Evolutionary conservation across 1,140 invertebrate species (phyloP).

Genomic region (Nephotettix cincticeps): DNA sequence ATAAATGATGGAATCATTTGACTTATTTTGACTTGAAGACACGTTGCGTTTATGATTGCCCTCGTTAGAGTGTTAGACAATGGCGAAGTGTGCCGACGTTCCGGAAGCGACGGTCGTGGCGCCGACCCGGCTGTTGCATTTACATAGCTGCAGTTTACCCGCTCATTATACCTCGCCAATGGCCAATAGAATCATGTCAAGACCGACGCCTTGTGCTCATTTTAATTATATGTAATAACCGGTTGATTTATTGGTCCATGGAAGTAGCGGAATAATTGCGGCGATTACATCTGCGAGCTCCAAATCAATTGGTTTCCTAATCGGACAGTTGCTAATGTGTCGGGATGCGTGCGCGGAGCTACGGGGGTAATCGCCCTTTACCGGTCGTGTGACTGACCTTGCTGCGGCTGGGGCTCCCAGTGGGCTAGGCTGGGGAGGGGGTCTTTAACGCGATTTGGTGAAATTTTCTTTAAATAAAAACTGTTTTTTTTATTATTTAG

Average conservation of each 20-base stretch:
- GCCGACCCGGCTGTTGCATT: background rate
- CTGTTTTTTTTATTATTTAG: no score
- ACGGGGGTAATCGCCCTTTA: no score
- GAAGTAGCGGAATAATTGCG: background rate
- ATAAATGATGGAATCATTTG: no score
- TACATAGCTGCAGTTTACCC: conserved; percentile 4
- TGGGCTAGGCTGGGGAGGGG: no score
- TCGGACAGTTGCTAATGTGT: conserved; percentile 1
- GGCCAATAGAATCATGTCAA: conserved; percentile 12
- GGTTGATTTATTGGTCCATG: background rate
- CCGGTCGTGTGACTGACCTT: no score
- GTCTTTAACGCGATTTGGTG: no score
- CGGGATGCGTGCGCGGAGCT: no score
- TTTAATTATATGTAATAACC: conserved; percentile 16
- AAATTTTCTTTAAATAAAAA: no score
- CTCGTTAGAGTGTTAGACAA: background rate
- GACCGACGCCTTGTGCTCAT: conserved; percentile 6
- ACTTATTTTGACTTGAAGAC: no score
- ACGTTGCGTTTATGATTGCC: no score
- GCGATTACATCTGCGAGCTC: background rate
- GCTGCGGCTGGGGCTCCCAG: no score
- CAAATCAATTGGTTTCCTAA: conserved; percentile 10
- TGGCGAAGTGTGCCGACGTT: background rate
- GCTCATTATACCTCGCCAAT: background rate
- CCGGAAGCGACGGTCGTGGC: conserved; percentile 15